These are phyloP conservation scores for Drosophila cognata DNA, from an alignment of 2,888 invertebrate species.

Conservation along the genomic window DNA sequence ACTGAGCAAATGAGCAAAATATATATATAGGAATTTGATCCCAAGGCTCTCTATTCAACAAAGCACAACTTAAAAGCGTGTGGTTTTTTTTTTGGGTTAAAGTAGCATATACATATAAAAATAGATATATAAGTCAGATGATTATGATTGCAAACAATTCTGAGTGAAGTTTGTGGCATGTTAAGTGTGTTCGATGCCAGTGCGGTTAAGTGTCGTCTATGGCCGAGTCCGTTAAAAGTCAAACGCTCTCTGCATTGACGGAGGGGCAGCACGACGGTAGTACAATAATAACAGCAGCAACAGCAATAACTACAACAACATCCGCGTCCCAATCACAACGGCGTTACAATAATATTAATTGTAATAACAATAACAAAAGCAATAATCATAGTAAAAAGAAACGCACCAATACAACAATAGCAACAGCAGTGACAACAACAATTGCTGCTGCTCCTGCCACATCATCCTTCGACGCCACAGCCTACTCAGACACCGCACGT, in stretches of 20 bases:
- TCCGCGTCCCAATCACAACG: slow-evolving; percentile 35
- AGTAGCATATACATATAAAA: slow-evolving; percentile 5
- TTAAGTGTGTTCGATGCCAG: slow-evolving; percentile 86
- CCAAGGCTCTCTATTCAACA: slow-evolving; percentile 3
- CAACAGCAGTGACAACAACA: slow-evolving; percentile 24
- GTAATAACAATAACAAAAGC: slow-evolving; percentile 54
- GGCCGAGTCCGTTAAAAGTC: slow-evolving; percentile 94
- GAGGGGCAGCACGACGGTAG: slow-evolving; percentile 86
- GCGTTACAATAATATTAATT: slow-evolving; percentile 32
- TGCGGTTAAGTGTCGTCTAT: slow-evolving; percentile 94
- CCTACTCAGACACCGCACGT: slow-evolving; percentile 29
- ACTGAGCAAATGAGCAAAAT: neutral
- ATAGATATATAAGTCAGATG: slow-evolving; percentile 26
- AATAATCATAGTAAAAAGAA: slow-evolving; percentile 50
- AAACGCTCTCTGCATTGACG: slow-evolving; percentile 90
- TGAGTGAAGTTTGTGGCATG: slow-evolving; percentile 82
- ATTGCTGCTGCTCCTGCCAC: slow-evolving; percentile 14
- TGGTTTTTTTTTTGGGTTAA: slow-evolving; percentile 1
- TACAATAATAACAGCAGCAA: slow-evolving; percentile 58
- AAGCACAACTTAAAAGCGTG: slow-evolving; percentile 10
- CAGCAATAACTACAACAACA: slow-evolving; percentile 49
- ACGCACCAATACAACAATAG: slow-evolving; percentile 30
- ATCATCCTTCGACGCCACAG: slow-evolving; percentile 35
- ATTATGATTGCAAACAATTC: slow-evolving; percentile 43
- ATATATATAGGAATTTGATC: slow-evolving; percentile 1